A percentile compares a stretch with the other conserved stretches of the same genome.
phyloP scores from a whole-genome alignment of 2,888 invertebrate genomes.

The Silvanus unidentatus region DNA sequence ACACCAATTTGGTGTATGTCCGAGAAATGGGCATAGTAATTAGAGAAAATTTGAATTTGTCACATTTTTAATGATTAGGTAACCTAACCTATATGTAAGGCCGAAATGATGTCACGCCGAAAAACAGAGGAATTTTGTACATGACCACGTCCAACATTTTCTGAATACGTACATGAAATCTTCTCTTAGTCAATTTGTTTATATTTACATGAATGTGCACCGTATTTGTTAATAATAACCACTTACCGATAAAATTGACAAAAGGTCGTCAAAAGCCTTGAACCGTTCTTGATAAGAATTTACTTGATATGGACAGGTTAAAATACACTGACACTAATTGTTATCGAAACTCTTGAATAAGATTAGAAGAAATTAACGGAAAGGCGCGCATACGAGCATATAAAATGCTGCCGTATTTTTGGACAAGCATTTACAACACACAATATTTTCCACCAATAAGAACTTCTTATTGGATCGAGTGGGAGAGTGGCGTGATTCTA shows the following conservation, averaged over 20 bases:
- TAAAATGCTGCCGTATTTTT: conserved; percentile 25
- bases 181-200: too few species aligned
- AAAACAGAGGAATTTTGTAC: too few species aligned
- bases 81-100: too few species aligned
- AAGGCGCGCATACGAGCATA: conserved; percentile 7
- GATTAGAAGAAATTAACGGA: conserved; percentile 1
- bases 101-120: too few species aligned
- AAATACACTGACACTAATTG: conserved; percentile 13
- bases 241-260: conserved; percentile 1
- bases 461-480: conserved; percentile 8
- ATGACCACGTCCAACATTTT: too few species aligned
- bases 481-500: conserved; percentile 27
- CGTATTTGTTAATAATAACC: neutral
- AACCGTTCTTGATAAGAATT: conserved; percentile 5
- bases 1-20: too few species aligned
- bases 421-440: conserved; percentile 11
- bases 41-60: too few species aligned
- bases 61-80: too few species aligned
- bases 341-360: neutral
- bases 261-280: neutral
- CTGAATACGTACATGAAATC: too few species aligned
- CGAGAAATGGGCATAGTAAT: too few species aligned
- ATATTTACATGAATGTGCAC: too few species aligned
- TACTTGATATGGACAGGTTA: conserved; percentile 11
- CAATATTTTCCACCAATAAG: conserved; percentile 16